These are phyloP conservation scores for Tachuris rubrigastra DNA, from an alignment of 2,113 vertebrate species.

Conservation along the genomic window DNA sequence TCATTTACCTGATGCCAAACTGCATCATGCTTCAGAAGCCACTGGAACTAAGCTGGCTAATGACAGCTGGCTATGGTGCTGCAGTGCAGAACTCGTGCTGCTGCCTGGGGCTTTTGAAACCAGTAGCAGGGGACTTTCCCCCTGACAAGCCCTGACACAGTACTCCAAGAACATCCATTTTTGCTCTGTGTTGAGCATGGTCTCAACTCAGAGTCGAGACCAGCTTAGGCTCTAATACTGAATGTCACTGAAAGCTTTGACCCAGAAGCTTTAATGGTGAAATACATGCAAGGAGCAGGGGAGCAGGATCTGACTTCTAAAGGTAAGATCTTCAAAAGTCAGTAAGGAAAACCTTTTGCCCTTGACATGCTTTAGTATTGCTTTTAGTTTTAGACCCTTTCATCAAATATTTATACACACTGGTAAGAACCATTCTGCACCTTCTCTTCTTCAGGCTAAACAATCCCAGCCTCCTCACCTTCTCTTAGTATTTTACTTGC, in stretches of 20 bases:
- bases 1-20: neutral
- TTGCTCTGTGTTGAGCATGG: neutral
- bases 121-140: rapidly evolving
- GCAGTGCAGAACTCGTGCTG: neutral
- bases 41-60: neutral
- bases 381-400: neutral
- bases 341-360: neutral
- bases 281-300: neutral
- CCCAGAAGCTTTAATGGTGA: neutral
- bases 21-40: neutral
- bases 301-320: neutral
- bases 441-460: neutral
- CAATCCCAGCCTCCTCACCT: neutral
- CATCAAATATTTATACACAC: neutral
- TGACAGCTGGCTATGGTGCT: neutral
- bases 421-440: neutral
- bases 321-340: neutral
- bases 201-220: neutral
- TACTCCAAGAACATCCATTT: neutral
- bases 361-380: neutral
- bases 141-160: neutral
- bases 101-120: neutral
- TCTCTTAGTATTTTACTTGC: neutral
- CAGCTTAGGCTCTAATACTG: neutral
- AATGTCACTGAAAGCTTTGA: neutral